Conservation (phyloP, 2,888 invertebrate species). For the Pammene fasciana region DNA sequence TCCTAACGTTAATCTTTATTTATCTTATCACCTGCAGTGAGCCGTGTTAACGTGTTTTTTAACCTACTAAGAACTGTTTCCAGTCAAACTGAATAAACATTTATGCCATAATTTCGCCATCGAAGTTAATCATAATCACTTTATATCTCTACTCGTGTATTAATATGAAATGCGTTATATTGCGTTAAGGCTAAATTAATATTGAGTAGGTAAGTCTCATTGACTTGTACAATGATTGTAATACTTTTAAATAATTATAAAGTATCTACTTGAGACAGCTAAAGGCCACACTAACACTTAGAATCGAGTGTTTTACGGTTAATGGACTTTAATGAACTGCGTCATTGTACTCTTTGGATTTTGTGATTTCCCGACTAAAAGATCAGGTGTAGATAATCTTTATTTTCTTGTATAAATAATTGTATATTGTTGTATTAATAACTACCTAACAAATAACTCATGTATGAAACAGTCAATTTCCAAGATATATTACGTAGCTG, state of each 20-base stretch:
- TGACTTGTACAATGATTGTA: slow-evolving; percentile 3
- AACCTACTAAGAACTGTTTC: slow-evolving; percentile 31
- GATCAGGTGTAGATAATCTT: background rate
- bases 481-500: slow-evolving; percentile 10
- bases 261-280: slow-evolving; percentile 7
- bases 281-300: slow-evolving; percentile 6
- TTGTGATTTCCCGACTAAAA: slow-evolving; percentile 4
- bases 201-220: background rate
- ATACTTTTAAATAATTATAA: slow-evolving; percentile 9
- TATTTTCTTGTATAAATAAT: slow-evolving; percentile 1
- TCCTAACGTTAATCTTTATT: slow-evolving; percentile 23
- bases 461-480: slow-evolving; percentile 1
- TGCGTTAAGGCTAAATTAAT: slow-evolving; percentile 18
- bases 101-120: slow-evolving; percentile 13
- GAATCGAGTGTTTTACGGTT: slow-evolving; percentile 27
- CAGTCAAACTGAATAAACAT: slow-evolving; percentile 2
- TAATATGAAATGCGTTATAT: background rate
- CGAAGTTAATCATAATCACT: slow-evolving; percentile 17
- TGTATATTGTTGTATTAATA: slow-evolving; percentile 16
- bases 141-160: slow-evolving; percentile 24
- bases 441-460: background rate
- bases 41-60: slow-evolving; percentile 19
- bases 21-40: slow-evolving; percentile 33
- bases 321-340: slow-evolving; percentile 1
- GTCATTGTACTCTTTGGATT: background rate